Evolutionary conservation across 2,888 invertebrate species (phyloP).

Genomic region (Eupithecia pulchellata): DNA sequence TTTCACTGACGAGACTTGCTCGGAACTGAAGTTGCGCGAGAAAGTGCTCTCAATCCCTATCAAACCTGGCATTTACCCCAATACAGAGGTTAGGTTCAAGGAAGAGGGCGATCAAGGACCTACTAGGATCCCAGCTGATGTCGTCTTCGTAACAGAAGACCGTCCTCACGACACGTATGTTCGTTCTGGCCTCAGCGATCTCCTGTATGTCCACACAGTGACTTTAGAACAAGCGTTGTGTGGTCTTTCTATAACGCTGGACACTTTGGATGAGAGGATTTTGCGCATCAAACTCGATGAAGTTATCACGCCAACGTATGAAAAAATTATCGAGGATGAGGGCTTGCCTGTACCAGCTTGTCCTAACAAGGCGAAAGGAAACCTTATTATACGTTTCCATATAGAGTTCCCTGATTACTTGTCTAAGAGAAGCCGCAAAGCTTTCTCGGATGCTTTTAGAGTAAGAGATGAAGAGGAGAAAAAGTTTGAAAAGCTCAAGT

Average conservation of each 20-base stretch:
- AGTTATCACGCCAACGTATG: constrained; percentile 88
- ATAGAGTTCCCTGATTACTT: constrained; percentile 74
- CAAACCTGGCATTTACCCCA: constrained; percentile 89
- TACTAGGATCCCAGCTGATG: constrained; percentile 90
- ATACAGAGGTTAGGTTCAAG: constrained; percentile 90
- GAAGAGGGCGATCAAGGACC: constrained; percentile 93
- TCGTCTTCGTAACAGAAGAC: constrained; percentile 90
- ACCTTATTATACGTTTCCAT: constrained; percentile 89
- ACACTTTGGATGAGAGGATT: constrained; percentile 89
- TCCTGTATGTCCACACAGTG: constrained; percentile 86
- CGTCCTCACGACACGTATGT: constrained; percentile 88
- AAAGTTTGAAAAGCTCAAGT: constrained; percentile 67
- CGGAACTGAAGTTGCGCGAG: constrained; percentile 87
- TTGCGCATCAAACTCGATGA: constrained; percentile 89
- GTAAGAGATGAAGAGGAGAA: constrained; percentile 67
- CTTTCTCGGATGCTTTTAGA: constrained; percentile 75
- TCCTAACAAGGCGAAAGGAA: constrained; percentile 86
- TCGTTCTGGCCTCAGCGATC: constrained; percentile 87
- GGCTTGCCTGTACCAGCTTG: constrained; percentile 89
- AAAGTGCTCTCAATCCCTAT: constrained; percentile 91
- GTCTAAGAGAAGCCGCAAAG: constrained; percentile 72
- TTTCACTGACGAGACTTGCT: constrained; percentile 87
- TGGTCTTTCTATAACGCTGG: constrained; percentile 87
- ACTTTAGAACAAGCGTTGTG: constrained; percentile 89
- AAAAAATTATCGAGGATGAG: constrained; percentile 89